Evolutionary conservation across 2,113 vertebrate species (phyloP), one percentile per base, ranked within the genome.

Genomic region (Solenodon paradoxus): DNA sequence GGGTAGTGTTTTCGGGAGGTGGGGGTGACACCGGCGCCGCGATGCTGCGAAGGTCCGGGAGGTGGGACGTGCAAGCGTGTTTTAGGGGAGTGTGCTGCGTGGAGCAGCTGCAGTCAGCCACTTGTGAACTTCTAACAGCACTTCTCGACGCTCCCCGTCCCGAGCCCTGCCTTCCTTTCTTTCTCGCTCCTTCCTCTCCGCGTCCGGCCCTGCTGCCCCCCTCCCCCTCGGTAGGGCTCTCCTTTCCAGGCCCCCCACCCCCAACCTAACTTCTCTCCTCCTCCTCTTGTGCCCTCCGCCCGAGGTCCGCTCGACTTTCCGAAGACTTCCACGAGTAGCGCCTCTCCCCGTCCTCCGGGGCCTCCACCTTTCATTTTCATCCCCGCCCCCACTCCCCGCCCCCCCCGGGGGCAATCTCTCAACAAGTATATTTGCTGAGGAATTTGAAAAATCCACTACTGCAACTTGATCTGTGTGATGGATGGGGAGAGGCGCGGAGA

Each of bases 401-500:
- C 53, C 49, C 55, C 53, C 69, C 77, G 94, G 82, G 92, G 96
- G 95, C 98, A 97, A 98, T 98, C 98, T 98, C 98, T 98, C 98
- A 97, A 98, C 99, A 98, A 99, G 98, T 99, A 98, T 99, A 99
- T 99, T 99, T 99, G 99, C 98, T 98, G 97, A 98, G 99, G 99
- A 99, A 99, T 99, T 98, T 98, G 98, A 99, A 99, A 99, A 98
- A 99, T 99, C 97, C 98, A 97, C 97, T 98, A 97, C 96, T 99
- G 99, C 99, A 99, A 99, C 99, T 99, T 98, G 99, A 99, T 99
- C 99, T 98, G 98, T 98, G 99, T 96, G 99, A 98, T 98, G 98
- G 98, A 98, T 98, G 98, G 98, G 98, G 98, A 98, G 98, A 96
- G 98, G 98, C 98, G 98, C 92, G 97, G 98, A 95, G 97, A 98